Percentiles rank a stretch among this genome's conserved stretches.
These are phyloP conservation scores for Sylvilagus floridanus DNA, from an alignment of 2,797 vertebrate species.

Conservation along the genomic window DNA sequence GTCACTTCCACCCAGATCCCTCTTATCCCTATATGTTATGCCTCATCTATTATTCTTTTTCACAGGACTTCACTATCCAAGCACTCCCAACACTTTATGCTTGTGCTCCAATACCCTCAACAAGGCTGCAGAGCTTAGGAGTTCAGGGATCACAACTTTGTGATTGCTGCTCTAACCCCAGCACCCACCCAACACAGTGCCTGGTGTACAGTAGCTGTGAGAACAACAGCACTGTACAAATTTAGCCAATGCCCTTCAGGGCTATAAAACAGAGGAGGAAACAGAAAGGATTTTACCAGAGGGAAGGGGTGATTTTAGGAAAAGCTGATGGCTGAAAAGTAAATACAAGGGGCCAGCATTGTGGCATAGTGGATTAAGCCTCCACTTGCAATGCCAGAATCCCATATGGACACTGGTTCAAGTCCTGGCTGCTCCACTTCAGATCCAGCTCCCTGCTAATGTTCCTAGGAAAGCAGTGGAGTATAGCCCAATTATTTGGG, in stretches of 20 bases:
- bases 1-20: not conserved
- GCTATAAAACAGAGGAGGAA: conserved; percentile 17
- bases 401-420: too few relatives aligned
- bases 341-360: not conserved
- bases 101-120: conserved; percentile 7
- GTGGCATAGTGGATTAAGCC: too few relatives aligned
- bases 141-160: conserved; percentile 13
- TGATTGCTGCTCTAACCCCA: not conserved
- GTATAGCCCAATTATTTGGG: too few relatives aligned
- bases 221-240: conserved; percentile 47
- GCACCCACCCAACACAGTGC: not conserved
- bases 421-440: too few relatives aligned
- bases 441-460: too few relatives aligned
- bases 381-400: too few relatives aligned
- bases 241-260: not conserved
- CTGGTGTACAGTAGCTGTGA: not conserved
- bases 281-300: conserved; percentile 45
- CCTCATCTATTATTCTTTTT: conserved; percentile 54
- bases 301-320: not conserved
- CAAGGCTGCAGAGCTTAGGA: not conserved
- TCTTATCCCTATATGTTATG: not conserved
- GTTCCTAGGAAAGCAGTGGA: too few relatives aligned
- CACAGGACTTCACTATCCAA: conserved; percentile 18
- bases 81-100: not conserved
- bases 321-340: conserved; percentile 1